Conservation (phyloP, 92 coral and sea anemone genomes). For the Parazoanthus atlanticus region DNA sequence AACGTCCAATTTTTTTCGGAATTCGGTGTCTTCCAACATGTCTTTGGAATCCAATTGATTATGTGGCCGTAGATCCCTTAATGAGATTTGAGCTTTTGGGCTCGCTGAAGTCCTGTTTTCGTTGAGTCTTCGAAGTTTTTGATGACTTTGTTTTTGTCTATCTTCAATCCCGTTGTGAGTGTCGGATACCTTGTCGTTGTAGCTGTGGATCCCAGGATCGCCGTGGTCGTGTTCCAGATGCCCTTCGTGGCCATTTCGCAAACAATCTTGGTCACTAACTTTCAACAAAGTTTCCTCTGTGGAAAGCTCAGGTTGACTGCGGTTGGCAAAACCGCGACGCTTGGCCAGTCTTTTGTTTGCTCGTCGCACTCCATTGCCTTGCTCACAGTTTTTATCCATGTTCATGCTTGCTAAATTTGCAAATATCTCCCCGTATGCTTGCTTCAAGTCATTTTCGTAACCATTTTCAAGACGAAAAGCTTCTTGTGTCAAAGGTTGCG, state of each 20-base stretch:
- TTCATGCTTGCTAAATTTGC: slow-evolving; percentile 52
- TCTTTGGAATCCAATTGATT: neutral
- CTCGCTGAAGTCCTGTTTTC: neutral
- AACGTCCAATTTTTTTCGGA: slow-evolving; percentile 3
- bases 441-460: slow-evolving; percentile 49
- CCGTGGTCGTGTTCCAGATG: neutral
- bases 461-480: neutral
- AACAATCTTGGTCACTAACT: slow-evolving; percentile 8
- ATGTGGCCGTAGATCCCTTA: neutral
- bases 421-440: slow-evolving; percentile 62
- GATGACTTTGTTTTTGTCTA: slow-evolving; percentile 15
- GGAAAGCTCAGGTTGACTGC: neutral
- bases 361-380: slow-evolving; percentile 25
- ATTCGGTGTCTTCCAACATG: neutral
- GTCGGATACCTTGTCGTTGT: neutral
- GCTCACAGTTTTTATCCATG: neutral
- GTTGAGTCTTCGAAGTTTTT: slow-evolving; percentile 39
- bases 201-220: neutral
- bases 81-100: slow-evolving; percentile 9
- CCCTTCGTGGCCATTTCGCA: neutral
- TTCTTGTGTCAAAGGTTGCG: slow-evolving; percentile 23
- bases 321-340: slow-evolving; percentile 23
- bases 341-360: slow-evolving; percentile 39
- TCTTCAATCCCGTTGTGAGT: neutral
- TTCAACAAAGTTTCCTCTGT: neutral